These are phyloP conservation scores for Hylia prasina DNA, from an alignment of 2,113 vertebrate species.

Conservation along the genomic window DNA sequence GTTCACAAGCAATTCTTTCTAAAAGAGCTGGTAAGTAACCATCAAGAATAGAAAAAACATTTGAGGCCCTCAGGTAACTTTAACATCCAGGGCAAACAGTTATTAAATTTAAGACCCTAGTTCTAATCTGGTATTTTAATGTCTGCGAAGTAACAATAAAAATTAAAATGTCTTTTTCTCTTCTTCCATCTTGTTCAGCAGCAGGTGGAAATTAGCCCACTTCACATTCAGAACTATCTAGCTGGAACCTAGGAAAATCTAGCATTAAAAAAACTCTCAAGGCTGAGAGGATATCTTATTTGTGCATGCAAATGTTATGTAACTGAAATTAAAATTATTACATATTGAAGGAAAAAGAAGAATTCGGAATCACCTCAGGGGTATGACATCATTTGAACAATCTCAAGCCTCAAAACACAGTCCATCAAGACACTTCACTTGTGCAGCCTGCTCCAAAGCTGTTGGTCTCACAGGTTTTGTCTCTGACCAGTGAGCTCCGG, in stretches of 20 bases:
- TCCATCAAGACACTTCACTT: neutral
- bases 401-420: neutral
- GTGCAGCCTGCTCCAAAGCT: neutral
- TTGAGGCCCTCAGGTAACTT: neutral
- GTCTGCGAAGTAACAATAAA: neutral
- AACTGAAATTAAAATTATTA: neutral
- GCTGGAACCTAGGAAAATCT: neutral
- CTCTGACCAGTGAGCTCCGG: neutral
- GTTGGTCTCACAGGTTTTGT: neutral
- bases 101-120: neutral
- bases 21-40: neutral
- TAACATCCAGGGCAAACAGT: neutral
- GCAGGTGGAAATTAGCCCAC: neutral
- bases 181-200: neutral
- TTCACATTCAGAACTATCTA: neutral
- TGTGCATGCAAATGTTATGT: neutral
- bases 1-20: neutral
- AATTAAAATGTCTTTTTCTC: neutral
- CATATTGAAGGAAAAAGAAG: neutral
- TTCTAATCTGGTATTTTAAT: neutral
- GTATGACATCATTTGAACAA: neutral
- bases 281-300: neutral
- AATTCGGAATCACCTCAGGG: neutral
- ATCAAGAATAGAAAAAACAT: neutral
- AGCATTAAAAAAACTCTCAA: neutral